Conservation (phyloP, 2,797 vertebrate species). For the Gobio occitaniae region DNA sequence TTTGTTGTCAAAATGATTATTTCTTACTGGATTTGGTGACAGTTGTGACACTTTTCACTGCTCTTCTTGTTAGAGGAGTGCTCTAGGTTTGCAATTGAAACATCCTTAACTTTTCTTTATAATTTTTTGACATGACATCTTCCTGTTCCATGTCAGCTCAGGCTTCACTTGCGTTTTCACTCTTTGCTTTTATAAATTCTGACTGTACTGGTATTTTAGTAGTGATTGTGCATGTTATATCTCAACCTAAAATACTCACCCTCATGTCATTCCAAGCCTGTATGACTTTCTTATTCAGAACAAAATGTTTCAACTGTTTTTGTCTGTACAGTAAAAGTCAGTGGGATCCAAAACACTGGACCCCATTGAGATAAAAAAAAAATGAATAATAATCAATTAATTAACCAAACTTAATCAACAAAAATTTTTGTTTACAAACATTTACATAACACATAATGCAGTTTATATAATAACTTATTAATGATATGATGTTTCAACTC, state of each 20-base stretch:
- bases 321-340: background rate
- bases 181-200: background rate
- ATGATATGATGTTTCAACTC: too few species aligned
- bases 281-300: background rate
- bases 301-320: background rate
- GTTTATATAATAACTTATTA: too few species aligned
- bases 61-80: background rate
- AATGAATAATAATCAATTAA: too few species aligned
- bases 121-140: background rate
- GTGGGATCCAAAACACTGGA: background rate
- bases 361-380: background rate
- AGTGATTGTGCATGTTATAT: too few species aligned
- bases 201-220: background rate
- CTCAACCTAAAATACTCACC: too few species aligned
- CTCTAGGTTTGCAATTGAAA: conserved; percentile 24
- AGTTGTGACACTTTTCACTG: background rate
- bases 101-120: background rate
- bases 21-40: conserved; percentile 47
- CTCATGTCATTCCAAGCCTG: background rate
- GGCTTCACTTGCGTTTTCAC: background rate
- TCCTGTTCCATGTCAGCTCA: background rate
- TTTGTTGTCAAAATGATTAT: conserved; percentile 49
- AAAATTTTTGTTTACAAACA: too few species aligned
- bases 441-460: too few species aligned
- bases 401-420: too few species aligned